Evolutionary conservation across 2,888 invertebrate genomes (phyloP), one percentile per base, ranked within the genome.

Genomic region (Caenorhabditis angaria): DNA sequence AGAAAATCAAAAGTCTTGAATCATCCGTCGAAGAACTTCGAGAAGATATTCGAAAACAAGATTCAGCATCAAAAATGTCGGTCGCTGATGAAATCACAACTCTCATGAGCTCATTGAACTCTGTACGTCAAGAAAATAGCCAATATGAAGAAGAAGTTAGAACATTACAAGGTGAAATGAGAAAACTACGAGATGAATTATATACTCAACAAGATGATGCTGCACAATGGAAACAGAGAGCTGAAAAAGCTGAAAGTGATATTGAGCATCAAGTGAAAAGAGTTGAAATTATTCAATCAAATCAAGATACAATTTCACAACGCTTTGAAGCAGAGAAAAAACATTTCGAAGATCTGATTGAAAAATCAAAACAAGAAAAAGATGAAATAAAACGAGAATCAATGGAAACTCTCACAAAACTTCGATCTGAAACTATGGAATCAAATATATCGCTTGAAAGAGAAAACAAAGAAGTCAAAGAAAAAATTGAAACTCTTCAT

Each of bases 81-180:
- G 78, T 83, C 4, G 79, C 78, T 12, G 82, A 83, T 64, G 84
- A 84, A 65, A 70, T 84, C 25, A 74, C 70, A 22, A 84, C 83
- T 20, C 65, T 84, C 50, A 78, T 82, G 58, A 70, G 60, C 18
- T 83, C 83, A 3, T 63, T 83, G 18, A 74, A 76, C 53, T 78
- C 77, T 4, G 70, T 77, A 0, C 68, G 80, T 53, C 64, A 64
- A 14, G 80, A 81, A 48, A 74, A 78, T 35, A 48, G 28, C 10
- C 57, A 74, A 20, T 70, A 70, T 55, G 65, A 70, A 61, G 65
- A 66, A 20, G 73, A 75, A 24, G 22, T 65, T 53, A 35, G 63
- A 18, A 47, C 55, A 12, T 61, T 76, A 27, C 58, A 70, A 50
- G 70, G 61, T 29, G 72, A 78, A 20, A 63, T 75, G n/a, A 60